Base-by-base conservation (phyloP, 2,797 vertebrate species). In the Tachyglossus aculeatus region DNA sequence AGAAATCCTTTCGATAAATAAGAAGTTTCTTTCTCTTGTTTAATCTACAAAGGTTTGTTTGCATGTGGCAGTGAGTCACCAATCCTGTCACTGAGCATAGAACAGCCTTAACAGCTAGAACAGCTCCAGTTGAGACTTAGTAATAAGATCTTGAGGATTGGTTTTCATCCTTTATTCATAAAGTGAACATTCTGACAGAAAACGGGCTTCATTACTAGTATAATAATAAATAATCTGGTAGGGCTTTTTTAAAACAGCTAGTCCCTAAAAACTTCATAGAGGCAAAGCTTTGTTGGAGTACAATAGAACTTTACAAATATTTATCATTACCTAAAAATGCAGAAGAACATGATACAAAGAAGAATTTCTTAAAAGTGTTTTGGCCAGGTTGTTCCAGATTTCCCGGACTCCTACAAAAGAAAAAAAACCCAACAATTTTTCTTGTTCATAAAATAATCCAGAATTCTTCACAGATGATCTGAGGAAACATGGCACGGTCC, bases 1-100 rank as follows among this genome's bases (percentile, higher is more conserved):
- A 18, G 25, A 19, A 57, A 36, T 61, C 67, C 70, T 32, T 16
- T 68, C 82, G 77, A 61, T 74, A 83, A 81, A 76, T 14, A 83
- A 53, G 44, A 54, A 70, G 0, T 1, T 77, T 85, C 27, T 14
- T 53, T 65, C 32, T 12, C 12, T 80, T 48, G 55, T 83, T 81
- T 74, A 32, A 44, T 40, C 56, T 40, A 71, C 65, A 61, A 69
- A 68, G 27, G 25, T 77, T 62, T 85, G 63, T 63, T 59, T 70
- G n/a, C 10, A 0, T 38, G 54, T 53, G 71, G 54, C 59, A 43
- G 5, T 48, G 39, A 69, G 43, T 59, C 71, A 74, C 71, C 59
- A 56, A 43, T 55, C 53, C 79, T 38, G 59, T 77, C 2, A 0
- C 34, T 34, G 34, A 54, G 47, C 25, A 4, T 25, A 48, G 22